Evolutionary conservation across 35 echinoderm and acorn worm genomes (phyloP).

Genomic region (Ophioderma brevispina): DNA sequence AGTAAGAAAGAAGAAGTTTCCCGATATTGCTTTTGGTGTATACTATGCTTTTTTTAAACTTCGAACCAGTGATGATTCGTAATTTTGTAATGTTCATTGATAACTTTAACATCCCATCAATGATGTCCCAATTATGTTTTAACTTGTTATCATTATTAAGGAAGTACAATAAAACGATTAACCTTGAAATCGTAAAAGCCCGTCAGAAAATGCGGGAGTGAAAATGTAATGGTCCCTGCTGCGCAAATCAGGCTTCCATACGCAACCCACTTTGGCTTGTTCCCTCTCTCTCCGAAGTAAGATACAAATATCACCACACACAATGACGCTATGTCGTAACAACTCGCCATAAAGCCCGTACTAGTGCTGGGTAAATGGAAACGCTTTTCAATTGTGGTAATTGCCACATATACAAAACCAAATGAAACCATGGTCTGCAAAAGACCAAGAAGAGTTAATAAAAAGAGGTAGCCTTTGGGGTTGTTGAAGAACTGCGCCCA

Average conservation of each 20-base stretch:
- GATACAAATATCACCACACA: constrained; percentile 66
- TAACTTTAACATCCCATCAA: too few relatives aligned
- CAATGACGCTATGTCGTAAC: constrained; percentile 52
- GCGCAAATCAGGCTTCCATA: neutral
- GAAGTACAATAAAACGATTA: too few relatives aligned
- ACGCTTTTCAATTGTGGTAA: constrained; percentile 73
- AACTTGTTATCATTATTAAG: too few relatives aligned
- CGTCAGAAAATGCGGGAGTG: constrained; percentile 71
- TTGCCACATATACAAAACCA: constrained; percentile 58
- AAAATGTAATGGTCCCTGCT: constrained; percentile 51
- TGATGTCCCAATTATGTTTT: too few relatives aligned
- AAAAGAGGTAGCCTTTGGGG: constrained; percentile 59
- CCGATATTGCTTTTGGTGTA: too few relatives aligned
- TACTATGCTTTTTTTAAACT: too few relatives aligned
- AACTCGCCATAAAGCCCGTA: constrained; percentile 79
- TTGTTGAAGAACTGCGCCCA: constrained; percentile 70
- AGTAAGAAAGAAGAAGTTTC: too few relatives aligned
- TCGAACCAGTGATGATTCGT: too few relatives aligned
- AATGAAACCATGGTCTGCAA: constrained; percentile 77
- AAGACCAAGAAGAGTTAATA: too few relatives aligned
- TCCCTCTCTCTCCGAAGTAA: constrained; percentile 68
- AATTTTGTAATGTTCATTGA: too few relatives aligned
- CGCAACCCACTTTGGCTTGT: constrained; percentile 61
- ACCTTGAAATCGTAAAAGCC: constrained; percentile 3
- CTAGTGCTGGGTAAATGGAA: constrained; percentile 70